These are phyloP conservation scores for Hydrotaea cyrtoneurina DNA, from an alignment of 2,888 invertebrate species.

Conservation along the genomic window DNA sequence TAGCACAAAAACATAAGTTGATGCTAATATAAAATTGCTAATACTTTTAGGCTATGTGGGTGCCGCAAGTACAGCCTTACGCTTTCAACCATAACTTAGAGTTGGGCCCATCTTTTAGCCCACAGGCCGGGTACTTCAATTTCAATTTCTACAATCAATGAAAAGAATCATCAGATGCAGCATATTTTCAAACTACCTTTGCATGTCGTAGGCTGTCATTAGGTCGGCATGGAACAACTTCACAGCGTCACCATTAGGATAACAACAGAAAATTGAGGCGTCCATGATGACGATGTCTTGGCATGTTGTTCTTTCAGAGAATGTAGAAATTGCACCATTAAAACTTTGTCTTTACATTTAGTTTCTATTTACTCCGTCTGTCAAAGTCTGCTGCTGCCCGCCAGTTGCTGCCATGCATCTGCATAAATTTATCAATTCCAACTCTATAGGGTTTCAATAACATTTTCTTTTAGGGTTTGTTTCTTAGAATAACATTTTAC, in stretches of 20 bases:
- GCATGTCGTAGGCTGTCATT: not conserved
- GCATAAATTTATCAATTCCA: slow-evolving; percentile 32
- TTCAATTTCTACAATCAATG: too few relatives aligned
- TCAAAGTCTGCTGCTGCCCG: too few relatives aligned
- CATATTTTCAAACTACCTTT: not conserved
- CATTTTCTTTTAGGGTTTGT: slow-evolving; percentile 44
- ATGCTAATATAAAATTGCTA: too few relatives aligned
- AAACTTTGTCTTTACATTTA: slow-evolving; percentile 43
- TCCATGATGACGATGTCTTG: slow-evolving; percentile 32
- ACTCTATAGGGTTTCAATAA: slow-evolving; percentile 54
- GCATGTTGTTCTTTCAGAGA: not conserved
- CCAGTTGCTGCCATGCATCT: not conserved
- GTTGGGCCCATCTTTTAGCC: too few relatives aligned
- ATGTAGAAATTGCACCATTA: slow-evolving; percentile 54
- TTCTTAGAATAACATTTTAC: slow-evolving; percentile 31
- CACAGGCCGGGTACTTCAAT: too few relatives aligned
- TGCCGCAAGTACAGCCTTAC: too few relatives aligned
- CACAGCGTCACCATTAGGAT: not conserved
- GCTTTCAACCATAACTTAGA: too few relatives aligned
- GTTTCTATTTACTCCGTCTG: too few relatives aligned
- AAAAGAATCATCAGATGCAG: too few relatives aligned
- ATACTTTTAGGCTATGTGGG: too few relatives aligned
- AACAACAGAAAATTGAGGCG: slow-evolving; percentile 41
- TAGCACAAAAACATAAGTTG: too few relatives aligned
- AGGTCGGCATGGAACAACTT: not conserved